phyloP scores from a whole-genome alignment of 2,797 vertebrate genomes.

The Heliangelus exortis region DNA sequence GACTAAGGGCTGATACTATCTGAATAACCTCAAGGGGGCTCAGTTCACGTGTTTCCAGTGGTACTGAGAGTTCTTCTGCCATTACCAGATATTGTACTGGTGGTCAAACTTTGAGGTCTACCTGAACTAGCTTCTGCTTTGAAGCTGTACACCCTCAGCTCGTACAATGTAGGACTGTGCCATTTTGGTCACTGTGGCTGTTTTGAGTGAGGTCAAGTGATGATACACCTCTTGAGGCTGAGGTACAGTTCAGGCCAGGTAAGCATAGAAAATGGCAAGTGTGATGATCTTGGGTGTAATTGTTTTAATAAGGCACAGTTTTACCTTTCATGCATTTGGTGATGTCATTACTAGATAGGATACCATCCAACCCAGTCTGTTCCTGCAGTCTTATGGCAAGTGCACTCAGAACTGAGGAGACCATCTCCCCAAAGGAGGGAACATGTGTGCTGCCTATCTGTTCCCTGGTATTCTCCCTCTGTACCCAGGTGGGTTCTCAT shows the following conservation, averaged over 20 bases:
- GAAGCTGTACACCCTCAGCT: accelerated
- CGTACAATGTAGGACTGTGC: not conserved
- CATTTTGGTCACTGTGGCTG: not conserved
- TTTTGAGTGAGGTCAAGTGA: not conserved
- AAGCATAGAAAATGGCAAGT: not conserved
- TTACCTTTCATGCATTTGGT: not conserved
- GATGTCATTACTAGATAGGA: not conserved
- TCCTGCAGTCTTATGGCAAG: not conserved
- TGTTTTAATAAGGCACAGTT: not conserved
- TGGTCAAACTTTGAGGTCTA: not conserved
- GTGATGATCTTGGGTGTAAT: not conserved
- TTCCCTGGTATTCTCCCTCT: not conserved
- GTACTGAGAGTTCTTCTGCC: not conserved
- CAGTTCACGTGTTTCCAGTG: not conserved
- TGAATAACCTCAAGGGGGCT: not conserved
- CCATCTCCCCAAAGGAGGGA: not conserved
- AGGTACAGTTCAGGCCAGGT: not conserved
- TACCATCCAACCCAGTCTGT: not conserved
- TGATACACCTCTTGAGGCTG: not conserved
- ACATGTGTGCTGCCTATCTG: not conserved
- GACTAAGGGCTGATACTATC: not conserved
- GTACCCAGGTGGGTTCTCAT: not conserved
- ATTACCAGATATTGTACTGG: not conserved
- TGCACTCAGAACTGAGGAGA: not conserved
- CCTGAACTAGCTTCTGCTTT: not conserved